A percentile compares a stretch with the other conserved stretches of the same genome.
phyloP scores from a whole-genome alignment of 2,113 vertebrate species.

The Callithrix jacchus region DNA sequence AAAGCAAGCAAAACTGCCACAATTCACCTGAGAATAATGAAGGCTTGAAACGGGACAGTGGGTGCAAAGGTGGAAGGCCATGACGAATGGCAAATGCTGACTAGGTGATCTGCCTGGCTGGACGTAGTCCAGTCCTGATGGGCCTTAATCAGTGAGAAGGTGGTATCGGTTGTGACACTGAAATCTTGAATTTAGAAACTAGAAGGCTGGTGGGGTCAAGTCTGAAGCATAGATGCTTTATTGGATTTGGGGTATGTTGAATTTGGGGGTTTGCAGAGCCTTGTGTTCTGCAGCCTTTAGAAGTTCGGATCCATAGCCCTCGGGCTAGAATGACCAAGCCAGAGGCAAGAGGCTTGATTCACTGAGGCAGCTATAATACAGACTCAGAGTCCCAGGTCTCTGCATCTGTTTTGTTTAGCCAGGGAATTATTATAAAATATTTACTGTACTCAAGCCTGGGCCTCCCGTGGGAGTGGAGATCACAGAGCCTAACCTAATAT shows the following conservation, averaged over 20 bases:
- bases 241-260: background rate
- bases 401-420: background rate
- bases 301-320: background rate
- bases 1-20: background rate
- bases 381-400: background rate
- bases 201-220: background rate
- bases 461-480: background rate
- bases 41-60: background rate
- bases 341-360: background rate
- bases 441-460: background rate
- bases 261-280: background rate
- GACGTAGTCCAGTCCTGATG: background rate
- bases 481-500: slow-evolving; percentile 57
- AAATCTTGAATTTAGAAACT: background rate
- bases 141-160: background rate
- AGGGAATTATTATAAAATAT: background rate
- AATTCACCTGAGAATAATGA: background rate
- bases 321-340: background rate
- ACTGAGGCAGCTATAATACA: background rate
- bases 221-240: background rate
- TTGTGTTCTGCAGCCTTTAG: background rate
- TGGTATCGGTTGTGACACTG: background rate
- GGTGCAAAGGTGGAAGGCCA: background rate
- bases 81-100: background rate
- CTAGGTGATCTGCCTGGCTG: background rate